Conservation (phyloP, 2,888 invertebrate species). For the Iphiclides podalirius region DNA sequence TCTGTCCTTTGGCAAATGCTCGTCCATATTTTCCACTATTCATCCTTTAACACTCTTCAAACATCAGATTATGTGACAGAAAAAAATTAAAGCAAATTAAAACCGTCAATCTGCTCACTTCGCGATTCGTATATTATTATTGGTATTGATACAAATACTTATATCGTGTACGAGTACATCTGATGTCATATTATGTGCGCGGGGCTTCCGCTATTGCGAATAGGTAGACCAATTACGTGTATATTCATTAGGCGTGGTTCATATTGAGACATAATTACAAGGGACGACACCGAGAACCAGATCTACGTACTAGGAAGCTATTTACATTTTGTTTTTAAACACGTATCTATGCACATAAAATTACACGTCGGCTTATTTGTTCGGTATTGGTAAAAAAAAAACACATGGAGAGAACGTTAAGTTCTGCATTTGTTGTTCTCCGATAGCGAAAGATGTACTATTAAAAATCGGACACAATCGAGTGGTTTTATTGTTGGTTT, state of each 20-base stretch:
- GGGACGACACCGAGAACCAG: conserved; percentile 46
- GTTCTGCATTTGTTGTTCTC: not conserved
- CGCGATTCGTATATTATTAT: conserved; percentile 4
- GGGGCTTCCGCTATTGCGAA: conserved; percentile 42
- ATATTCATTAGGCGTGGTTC: conserved; percentile 47
- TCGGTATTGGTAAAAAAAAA: too few relatives aligned
- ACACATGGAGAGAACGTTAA: not conserved
- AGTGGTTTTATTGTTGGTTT: not conserved
- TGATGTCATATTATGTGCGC: conserved; percentile 29
- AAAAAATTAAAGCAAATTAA: too few relatives aligned
- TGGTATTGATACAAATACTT: not conserved
- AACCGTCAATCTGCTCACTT: too few relatives aligned
- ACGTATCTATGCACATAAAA: not conserved
- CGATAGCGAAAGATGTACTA: not conserved
- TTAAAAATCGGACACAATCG: not conserved
- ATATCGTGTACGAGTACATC: conserved; percentile 12
- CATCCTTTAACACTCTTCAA: too few relatives aligned
- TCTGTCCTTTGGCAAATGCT: too few relatives aligned
- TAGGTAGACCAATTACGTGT: conserved; percentile 46
- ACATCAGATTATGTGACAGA: too few relatives aligned
- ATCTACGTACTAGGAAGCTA: conserved; percentile 37
- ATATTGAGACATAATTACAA: conserved; percentile 43
- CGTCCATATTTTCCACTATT: too few relatives aligned
- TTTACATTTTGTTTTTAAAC: conserved; percentile 22
- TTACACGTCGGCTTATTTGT: not conserved